Percentiles rank a stretch among this genome's conserved stretches.
Conservation (phyloP, 2,888 invertebrate species). For the Andrena bicolor region DNA sequence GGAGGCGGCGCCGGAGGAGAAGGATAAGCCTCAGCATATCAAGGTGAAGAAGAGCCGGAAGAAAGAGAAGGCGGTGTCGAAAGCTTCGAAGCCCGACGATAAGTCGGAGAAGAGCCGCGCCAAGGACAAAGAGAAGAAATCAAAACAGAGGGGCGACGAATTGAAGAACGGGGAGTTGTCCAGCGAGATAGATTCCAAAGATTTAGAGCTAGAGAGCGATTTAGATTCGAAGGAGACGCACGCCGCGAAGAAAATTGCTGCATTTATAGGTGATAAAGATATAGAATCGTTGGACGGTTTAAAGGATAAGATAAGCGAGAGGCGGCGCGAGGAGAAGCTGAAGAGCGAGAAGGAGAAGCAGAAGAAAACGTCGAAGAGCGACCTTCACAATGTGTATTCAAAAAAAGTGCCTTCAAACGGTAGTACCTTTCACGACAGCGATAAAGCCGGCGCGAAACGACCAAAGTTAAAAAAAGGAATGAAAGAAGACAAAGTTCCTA, state of each 20-base stretch:
- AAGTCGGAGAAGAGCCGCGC: slow-evolving; percentile 82
- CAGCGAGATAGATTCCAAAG: slow-evolving; percentile 86
- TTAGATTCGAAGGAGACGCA: slow-evolving; percentile 76
- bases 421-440: slow-evolving; percentile 80
- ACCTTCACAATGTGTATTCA: slow-evolving; percentile 75
- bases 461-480: slow-evolving; percentile 78
- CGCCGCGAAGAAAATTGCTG: slow-evolving; percentile 79
- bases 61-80: slow-evolving; percentile 70
- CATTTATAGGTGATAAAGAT: slow-evolving; percentile 80
- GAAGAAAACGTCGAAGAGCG: slow-evolving; percentile 76
- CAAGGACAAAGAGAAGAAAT: slow-evolving; percentile 86
- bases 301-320: slow-evolving; percentile 82
- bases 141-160: slow-evolving; percentile 86
- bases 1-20: slow-evolving; percentile 66
- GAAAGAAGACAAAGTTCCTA: slow-evolving; percentile 76
- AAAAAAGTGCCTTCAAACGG: slow-evolving; percentile 85
- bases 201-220: slow-evolving; percentile 86
- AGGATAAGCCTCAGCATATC: slow-evolving; percentile 58
- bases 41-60: slow-evolving; percentile 75
- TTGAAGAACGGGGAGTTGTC: slow-evolving; percentile 88
- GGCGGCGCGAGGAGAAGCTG: slow-evolving; percentile 81
- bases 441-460: slow-evolving; percentile 78
- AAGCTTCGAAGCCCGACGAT: slow-evolving; percentile 75
- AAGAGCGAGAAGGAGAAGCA: slow-evolving; percentile 81
- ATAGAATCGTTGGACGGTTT: slow-evolving; percentile 82